Conservation (phyloP, 2,888 invertebrate genomes). For the Cerastoderma edule region DNA sequence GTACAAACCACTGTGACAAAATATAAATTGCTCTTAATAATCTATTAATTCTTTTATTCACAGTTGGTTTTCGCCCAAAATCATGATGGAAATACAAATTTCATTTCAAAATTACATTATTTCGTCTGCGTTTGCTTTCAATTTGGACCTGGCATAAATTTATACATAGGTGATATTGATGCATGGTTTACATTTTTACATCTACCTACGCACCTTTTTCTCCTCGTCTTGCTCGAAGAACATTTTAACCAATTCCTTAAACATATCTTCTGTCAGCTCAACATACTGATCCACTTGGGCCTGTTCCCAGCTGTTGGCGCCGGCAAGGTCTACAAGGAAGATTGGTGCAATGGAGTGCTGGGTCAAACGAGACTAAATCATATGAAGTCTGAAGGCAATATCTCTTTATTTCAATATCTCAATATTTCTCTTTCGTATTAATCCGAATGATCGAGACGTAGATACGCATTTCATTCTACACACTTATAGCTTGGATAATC, state of each 20-base stretch:
- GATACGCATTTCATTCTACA: background rate
- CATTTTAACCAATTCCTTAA: conserved; percentile 44
- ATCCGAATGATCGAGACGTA: background rate
- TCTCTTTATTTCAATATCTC: background rate
- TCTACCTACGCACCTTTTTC: conserved; percentile 37
- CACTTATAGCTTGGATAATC: background rate
- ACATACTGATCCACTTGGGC: conserved; percentile 44
- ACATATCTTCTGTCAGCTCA: conserved; percentile 45
- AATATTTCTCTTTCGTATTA: background rate
- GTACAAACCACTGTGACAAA: too few species aligned
- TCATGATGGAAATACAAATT: too few species aligned
- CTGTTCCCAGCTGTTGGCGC: conserved; percentile 53
- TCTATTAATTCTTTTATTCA: too few species aligned
- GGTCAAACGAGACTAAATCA: too few species aligned
- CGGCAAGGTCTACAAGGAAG: conserved; percentile 39
- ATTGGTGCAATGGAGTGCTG: too few species aligned
- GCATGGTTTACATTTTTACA: too few species aligned
- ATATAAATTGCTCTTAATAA: too few species aligned
- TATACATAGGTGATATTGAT: too few species aligned
- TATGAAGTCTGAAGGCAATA: background rate
- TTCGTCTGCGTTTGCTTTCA: too few species aligned
- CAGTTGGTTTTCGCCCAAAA: too few species aligned
- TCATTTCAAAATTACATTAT: too few species aligned
- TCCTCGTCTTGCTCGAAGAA: conserved; percentile 56
- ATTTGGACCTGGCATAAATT: too few species aligned